Evolutionary conservation across 2,113 vertebrate species (phyloP).

Genomic region (Bostrychus sinensis): DNA sequence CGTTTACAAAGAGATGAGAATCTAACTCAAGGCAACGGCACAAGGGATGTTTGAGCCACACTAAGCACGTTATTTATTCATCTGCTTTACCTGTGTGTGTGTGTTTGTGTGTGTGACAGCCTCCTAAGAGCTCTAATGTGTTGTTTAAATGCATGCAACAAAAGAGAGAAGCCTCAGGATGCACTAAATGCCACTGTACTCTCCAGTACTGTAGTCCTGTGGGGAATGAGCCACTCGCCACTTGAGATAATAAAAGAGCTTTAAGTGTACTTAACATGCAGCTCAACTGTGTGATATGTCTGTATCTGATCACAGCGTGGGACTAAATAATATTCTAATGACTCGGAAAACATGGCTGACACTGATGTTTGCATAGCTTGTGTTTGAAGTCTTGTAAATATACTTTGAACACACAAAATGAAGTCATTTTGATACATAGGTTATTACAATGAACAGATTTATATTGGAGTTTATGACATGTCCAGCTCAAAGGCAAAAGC

Average conservation of each 20-base stretch:
- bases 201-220: constrained; percentile 27
- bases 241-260: constrained; percentile 56
- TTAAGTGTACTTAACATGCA: constrained; percentile 44
- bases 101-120: constrained; percentile 42
- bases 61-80: constrained; percentile 68
- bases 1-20: constrained; percentile 67
- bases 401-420: too few species aligned
- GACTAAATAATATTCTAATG: constrained; percentile 29
- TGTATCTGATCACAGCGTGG: constrained; percentile 30
- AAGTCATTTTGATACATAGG: too few species aligned
- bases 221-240: constrained; percentile 46
- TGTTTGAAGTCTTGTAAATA: too few species aligned
- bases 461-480: too few species aligned
- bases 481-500: too few species aligned
- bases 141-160: constrained; percentile 69
- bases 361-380: too few species aligned
- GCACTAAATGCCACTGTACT: constrained; percentile 61
- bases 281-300: constrained; percentile 16
- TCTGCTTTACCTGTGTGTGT: constrained; percentile 69
- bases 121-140: constrained; percentile 64
- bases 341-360: background rate
- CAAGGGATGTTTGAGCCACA: constrained; percentile 38
- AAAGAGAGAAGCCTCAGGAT: constrained; percentile 58
- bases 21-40: constrained; percentile 65
- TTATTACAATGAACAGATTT: too few species aligned